Evolutionary conservation across 2,888 invertebrate species (phyloP), one percentile per base, ranked within the genome.

Genomic region (Himalopsyche tibetana): DNA sequence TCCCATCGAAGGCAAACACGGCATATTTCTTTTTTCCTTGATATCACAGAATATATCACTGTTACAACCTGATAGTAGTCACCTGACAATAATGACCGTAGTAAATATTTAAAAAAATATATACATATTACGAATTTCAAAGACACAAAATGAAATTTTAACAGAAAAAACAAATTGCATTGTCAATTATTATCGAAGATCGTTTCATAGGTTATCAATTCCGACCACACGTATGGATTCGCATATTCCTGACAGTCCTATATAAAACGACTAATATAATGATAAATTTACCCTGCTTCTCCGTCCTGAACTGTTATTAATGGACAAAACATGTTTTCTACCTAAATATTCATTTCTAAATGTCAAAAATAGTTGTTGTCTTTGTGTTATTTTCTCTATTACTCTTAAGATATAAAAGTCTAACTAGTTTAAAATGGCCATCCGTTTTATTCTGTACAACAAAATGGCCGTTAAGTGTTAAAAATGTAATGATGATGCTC

Each of bases 251-350:
- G 36, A 74, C 12, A 74, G 74, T 74, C 74, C 74, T 36, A 11
- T 74, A 74, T 74, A 12, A 74, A 36, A 74, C 15, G 74, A 36
- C 36, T 74, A 74, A 74, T 74, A 36, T 74, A 74, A 74, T 74
- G 28, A 63, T 63, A 51, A 51, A 63, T 63, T 63, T 36, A 74
- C 74, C 74, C 74, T 74, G 74, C 74, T 74, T 74, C 74, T 74
- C 74, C 74, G 74, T 74, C 74, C 74, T 74, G 12, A 74, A 74
- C 36, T 74, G 74, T 74, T 74, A 74, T 74, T 74, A 74, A 74
- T 74, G 74, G 74, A 74, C 74, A 74, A 74, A 74, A 74, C 74
- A 74, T 74, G 74, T 74, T 74, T 74, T 74, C 74, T 74, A 74
- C 74, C 74, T 36, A 74, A 74, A 38, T 38, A 74, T 74, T 74